Conservation (phyloP, 2,888 invertebrate genomes). For the Drosophila macrospina region DNA sequence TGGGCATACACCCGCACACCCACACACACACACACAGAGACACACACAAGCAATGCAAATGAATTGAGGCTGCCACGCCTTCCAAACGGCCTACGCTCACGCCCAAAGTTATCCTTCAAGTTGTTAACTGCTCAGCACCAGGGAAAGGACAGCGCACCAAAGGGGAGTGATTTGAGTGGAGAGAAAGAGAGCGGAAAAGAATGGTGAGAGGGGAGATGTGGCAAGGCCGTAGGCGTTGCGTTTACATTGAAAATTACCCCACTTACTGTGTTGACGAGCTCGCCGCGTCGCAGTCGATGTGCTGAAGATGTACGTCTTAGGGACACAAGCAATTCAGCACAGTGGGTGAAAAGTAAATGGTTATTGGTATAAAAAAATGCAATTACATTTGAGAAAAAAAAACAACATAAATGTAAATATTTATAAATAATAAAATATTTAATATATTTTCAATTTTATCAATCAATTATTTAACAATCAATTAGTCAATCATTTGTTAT, state of each 20-base stretch:
- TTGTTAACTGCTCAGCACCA: constrained; percentile 29
- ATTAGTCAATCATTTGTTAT: too few species aligned
- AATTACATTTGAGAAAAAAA: too few species aligned
- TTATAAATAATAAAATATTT: too few species aligned
- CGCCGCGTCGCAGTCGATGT: constrained; percentile 1
- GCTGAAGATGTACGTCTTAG: constrained; percentile 43
- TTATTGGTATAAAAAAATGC: too few species aligned
- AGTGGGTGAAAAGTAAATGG: constrained; percentile 18
- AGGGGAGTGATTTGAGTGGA: too few species aligned
- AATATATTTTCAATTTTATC: too few species aligned
- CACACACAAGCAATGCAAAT: constrained; percentile 67
- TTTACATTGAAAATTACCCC: constrained; percentile 82
- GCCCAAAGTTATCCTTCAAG: constrained; percentile 47
- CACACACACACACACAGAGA: constrained; percentile 23
- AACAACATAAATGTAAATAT: too few species aligned
- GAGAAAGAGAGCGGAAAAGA: too few species aligned
- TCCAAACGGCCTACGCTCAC: constrained; percentile 58
- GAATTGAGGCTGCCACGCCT: constrained; percentile 63
- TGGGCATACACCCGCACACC: constrained; percentile 11
- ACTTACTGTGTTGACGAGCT: constrained; percentile 71
- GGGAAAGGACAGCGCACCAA: too few species aligned
- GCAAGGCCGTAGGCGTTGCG: constrained; percentile 70
- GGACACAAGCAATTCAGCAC: constrained; percentile 17
- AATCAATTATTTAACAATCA: too few species aligned
- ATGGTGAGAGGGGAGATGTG: background rate